A percentile compares a stretch with the other conserved stretches of the same genome.
Evolutionary conservation across 1,140 invertebrate species (phyloP).

Genomic region (Holcopasites calliopsidis): DNA sequence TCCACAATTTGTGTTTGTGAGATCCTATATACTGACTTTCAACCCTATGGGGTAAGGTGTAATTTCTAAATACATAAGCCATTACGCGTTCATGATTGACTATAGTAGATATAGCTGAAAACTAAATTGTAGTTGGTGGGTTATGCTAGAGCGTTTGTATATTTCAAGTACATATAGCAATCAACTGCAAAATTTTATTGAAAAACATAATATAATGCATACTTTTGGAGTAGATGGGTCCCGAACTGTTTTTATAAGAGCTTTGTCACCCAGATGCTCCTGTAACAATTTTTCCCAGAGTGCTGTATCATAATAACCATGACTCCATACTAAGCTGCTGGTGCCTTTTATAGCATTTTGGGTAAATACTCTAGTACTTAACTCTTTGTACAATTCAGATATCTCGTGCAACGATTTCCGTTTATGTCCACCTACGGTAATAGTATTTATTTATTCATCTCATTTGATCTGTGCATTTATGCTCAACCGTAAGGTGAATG

Average conservation of each 20-base stretch:
- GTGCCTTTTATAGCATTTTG: slow-evolving; percentile 87
- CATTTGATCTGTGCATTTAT: not conserved
- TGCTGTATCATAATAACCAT: slow-evolving; percentile 94
- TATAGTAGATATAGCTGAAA: slow-evolving; percentile 89
- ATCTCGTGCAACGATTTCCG: slow-evolving; percentile 83
- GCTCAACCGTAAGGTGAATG: too few relatives aligned
- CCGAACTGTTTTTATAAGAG: slow-evolving; percentile 84
- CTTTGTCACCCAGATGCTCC: slow-evolving; percentile 84
- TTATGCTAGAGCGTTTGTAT: too few relatives aligned
- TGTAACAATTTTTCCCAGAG: slow-evolving; percentile 92
- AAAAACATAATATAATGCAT: slow-evolving; percentile 5
- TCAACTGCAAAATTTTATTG: too few relatives aligned
- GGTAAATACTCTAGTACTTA: slow-evolving; percentile 87
- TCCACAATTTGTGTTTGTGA: slow-evolving; percentile 88
- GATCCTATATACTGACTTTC: slow-evolving; percentile 91
- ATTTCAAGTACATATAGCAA: too few relatives aligned
- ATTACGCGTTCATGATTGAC: slow-evolving; percentile 89
- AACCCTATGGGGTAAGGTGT: slow-evolving; percentile 87
- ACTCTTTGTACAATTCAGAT: slow-evolving; percentile 84
- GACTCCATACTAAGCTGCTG: slow-evolving; percentile 89
- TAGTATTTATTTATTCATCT: too few relatives aligned
- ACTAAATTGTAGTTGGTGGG: slow-evolving; percentile 74
- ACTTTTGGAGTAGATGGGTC: slow-evolving; percentile 84
- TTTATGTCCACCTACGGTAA: slow-evolving; percentile 80
- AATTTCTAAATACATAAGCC: slow-evolving; percentile 95